Base-by-base conservation (phyloP, 1,140 invertebrate species). In the Drosophila albomicans region DNA sequence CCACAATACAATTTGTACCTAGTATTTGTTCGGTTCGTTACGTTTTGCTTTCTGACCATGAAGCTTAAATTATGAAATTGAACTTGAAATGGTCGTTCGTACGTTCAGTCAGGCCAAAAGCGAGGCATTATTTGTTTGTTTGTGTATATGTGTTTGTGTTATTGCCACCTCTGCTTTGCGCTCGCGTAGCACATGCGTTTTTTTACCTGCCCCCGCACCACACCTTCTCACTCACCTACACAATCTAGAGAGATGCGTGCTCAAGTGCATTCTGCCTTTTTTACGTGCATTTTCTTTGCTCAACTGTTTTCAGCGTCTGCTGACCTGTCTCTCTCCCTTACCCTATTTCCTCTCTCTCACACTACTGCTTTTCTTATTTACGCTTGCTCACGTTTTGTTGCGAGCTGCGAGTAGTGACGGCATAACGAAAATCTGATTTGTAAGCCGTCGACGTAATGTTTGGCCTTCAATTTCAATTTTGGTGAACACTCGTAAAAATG, bases 51-150 rank as follows among this genome's bases (percentile, higher is more conserved):
- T 75, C 56, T 77, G 85, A 75, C 81, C 85, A 81, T 89, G 85
- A 79, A 76, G 81, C 73, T 79, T 65, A 90, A 89, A 89, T 89
- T 89, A 89, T 89, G 81, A 88, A 89, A 89, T 90, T 89, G 85
- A 89, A 89, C 86, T 89, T 89, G 85, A 89, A 90, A 81, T 82
- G 54, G 51, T 10, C 57, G 57, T 61, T 35, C 30, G 45, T 48
- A 3, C 20, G 62, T 45, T 32, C 35, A 48, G n/a, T 41, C n/a
- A 15, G 20, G 56, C 35, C 30, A 32, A 32, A 32, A 38, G 2
- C 7, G 6, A 10, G 35, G 41, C 48, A 64, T 64, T 65, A 57
- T 69, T 62, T 81, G 52, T 71, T 69, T 79, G n/a, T 49, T 86
- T 32, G 32, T 32, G 20, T 25, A 25, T 25, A 25, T 25, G 20